Conservation (phyloP, 2,113 vertebrate species). For the Stigmatopora nigra region DNA sequence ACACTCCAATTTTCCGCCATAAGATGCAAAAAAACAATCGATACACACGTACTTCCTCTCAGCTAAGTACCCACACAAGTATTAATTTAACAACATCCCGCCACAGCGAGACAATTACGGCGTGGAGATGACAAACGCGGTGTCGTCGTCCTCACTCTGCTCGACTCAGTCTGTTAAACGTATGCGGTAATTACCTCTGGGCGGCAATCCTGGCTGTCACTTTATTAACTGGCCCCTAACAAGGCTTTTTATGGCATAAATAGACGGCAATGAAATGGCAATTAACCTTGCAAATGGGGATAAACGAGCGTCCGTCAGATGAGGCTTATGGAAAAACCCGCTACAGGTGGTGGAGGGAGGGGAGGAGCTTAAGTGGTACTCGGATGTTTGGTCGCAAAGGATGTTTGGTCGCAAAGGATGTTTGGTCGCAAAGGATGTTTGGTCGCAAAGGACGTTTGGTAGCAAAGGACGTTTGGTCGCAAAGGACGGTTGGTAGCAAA, state of each 20-base stretch:
- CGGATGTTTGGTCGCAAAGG: too few relatives aligned
- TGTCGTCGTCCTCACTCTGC: slow-evolving; percentile 50
- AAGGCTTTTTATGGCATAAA: slow-evolving; percentile 66
- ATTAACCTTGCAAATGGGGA: slow-evolving; percentile 72
- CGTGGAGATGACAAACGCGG: slow-evolving; percentile 53
- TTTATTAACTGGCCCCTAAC: slow-evolving; percentile 66
- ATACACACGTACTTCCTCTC: slow-evolving; percentile 10
- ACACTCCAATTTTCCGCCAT: not conserved
- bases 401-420: too few relatives aligned
- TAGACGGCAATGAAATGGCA: slow-evolving; percentile 68
- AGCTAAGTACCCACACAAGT: slow-evolving; percentile 42
- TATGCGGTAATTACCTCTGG: slow-evolving; percentile 69
- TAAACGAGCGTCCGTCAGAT: slow-evolving; percentile 63
- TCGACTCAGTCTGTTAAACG: slow-evolving; percentile 44
- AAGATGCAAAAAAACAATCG: not conserved
- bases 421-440: too few relatives aligned
- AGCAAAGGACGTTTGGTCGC: too few relatives aligned
- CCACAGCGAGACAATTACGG: slow-evolving; percentile 56
- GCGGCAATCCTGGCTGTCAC: slow-evolving; percentile 57
- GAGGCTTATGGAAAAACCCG: slow-evolving; percentile 40
- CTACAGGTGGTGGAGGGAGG: slow-evolving; percentile 14
- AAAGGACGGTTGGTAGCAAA: too few relatives aligned
- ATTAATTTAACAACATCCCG: slow-evolving; percentile 46
- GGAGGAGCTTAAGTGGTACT: too few relatives aligned
- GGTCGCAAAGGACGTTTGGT: too few relatives aligned